Evolutionary conservation across 2,888 invertebrate species (phyloP), one percentile per base, ranked within the genome.

Genomic region (Synergus umbraculus): DNA sequence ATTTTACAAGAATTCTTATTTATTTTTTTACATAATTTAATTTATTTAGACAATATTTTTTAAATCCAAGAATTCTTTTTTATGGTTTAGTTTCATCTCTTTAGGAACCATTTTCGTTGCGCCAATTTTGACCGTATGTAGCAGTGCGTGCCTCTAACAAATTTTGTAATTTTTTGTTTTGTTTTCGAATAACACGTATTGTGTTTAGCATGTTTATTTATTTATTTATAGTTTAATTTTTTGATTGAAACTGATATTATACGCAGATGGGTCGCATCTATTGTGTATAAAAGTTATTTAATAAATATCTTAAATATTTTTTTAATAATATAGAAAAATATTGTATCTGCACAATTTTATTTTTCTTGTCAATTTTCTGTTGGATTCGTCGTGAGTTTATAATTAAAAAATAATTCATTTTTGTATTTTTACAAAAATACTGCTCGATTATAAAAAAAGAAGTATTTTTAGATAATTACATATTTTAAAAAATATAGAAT

Each of bases 121-220:
- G 37, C 73, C 37, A 73, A 37, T 73, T 13, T 63, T 10, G 54
- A 41, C 10, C 73, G 54, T 73, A 73, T 54, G 73, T 73, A 58
- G 2, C 5, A 49, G 15, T 73, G 54, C 49, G 54, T 54, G 54
- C 54, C 29, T 73, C 73, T 73, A 73, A 73, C 73, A 73, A 37
- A n/a, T 73, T 58, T 73, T 73, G 73, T 54, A 49, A 73, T 37
- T 58, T 67, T 29, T 73, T 13, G 29, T 29, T 63, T 63, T 63
- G 73, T 73, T 73, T 73, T 54, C 0, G 5, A 73, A 73, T 73
- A 73, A 73, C 73, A 73, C 54, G 0, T 73, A n/a, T 12, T 22
- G 63, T 29, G n/a, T 73, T 73, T 54, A 73, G 73, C 73, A 73
- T 73, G 73, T 37, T 73, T 29, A 29, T 29, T 29, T 29, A 10